Conservation (phyloP, 2,888 invertebrate genomes). For the Caenorhabditis sp. region DNA sequence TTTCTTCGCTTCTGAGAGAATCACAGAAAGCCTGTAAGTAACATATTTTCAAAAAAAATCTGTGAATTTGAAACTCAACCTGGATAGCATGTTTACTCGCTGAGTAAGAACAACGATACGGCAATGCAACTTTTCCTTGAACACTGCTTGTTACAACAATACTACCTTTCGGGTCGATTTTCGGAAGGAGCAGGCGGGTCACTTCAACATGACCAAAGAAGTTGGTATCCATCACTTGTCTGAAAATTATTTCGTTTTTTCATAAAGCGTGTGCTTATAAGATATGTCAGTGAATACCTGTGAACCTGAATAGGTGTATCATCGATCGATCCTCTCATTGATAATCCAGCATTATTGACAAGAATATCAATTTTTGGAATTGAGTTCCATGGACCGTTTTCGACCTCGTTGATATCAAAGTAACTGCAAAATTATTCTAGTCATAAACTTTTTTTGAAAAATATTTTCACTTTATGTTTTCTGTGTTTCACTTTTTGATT, state of each 20-base stretch:
- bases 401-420: conserved; percentile 61
- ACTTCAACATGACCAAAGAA: conserved; percentile 91
- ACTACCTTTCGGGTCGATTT: conserved; percentile 61
- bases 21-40: conserved; percentile 86
- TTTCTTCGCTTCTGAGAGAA: conserved; percentile 85
- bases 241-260: conserved; percentile 9
- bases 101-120: conserved; percentile 76
- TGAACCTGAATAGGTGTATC: conserved; percentile 61
- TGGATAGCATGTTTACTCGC: conserved; percentile 70
- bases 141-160: conserved; percentile 80
- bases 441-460: neutral
- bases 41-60: no score
- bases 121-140: conserved; percentile 84
- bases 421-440: conserved; percentile 46
- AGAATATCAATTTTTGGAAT: conserved; percentile 61
- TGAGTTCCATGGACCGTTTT: conserved; percentile 42
- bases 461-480: neutral
- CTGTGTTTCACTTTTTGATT: no score
- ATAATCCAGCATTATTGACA: conserved; percentile 67
- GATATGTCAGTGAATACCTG: conserved; percentile 17
- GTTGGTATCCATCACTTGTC: conserved; percentile 82
- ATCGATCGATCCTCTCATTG: conserved; percentile 52
- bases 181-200: conserved; percentile 82
- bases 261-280: neutral
- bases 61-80: conserved; percentile 57